Conservation (phyloP, 2,888 invertebrate species). For the Ochropacha duplaris region DNA sequence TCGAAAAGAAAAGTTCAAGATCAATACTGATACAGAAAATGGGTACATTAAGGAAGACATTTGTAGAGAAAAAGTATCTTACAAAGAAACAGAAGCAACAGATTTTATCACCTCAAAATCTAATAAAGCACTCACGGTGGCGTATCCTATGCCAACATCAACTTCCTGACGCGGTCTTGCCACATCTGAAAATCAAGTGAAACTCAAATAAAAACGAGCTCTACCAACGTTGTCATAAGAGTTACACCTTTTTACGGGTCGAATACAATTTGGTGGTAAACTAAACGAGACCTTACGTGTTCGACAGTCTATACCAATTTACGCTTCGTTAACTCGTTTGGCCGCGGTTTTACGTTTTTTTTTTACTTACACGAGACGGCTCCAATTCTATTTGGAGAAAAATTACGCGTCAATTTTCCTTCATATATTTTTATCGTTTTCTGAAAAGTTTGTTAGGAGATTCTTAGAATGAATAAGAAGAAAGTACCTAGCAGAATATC, state of each 20-base stretch:
- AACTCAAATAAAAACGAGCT: constrained; percentile 23
- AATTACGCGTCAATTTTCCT: constrained; percentile 11
- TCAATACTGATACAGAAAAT: background rate
- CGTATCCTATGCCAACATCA: constrained; percentile 50
- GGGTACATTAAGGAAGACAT: background rate
- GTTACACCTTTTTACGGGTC: constrained; percentile 8
- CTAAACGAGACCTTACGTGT: constrained; percentile 46
- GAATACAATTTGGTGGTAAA: constrained; percentile 26
- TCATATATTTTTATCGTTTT: constrained; percentile 6
- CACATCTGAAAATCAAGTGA: constrained; percentile 13
- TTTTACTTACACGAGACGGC: constrained; percentile 21
- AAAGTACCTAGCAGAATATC: background rate
- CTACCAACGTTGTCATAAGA: constrained; percentile 27
- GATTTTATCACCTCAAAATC: constrained; percentile 38
- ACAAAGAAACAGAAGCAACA: constrained; percentile 19
- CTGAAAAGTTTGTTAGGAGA: too few species aligned
- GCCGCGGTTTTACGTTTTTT: constrained; percentile 34
- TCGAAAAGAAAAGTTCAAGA: too few species aligned
- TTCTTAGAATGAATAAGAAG: background rate
- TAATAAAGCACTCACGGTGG: constrained; percentile 39
- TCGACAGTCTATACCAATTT: constrained; percentile 48
- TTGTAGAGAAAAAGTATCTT: background rate
- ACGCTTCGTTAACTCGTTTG: constrained; percentile 52
- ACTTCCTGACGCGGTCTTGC: constrained; percentile 26
- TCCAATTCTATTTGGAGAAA: constrained; percentile 19